Conservation (phyloP, 1,140 invertebrate species). For the Drosophila nikananu region DNA sequence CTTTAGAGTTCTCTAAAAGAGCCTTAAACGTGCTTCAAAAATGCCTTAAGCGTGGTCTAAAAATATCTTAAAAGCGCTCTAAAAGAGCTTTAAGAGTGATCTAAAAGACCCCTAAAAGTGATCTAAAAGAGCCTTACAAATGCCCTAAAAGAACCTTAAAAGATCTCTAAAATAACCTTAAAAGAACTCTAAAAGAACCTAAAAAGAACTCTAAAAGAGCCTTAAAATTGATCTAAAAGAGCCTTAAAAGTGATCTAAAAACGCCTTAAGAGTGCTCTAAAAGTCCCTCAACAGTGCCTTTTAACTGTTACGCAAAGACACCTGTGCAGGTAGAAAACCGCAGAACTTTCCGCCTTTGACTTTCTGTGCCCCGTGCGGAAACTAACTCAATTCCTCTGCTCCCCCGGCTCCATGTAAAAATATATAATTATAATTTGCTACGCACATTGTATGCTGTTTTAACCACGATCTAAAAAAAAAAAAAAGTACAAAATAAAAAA, state of each 20-base stretch:
- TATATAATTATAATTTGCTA: slow-evolving; percentile 52
- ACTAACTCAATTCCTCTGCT: slow-evolving; percentile 31
- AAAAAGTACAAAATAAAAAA: no score
- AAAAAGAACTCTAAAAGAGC: no score
- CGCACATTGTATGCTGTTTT: slow-evolving; percentile 29
- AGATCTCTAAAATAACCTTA: no score
- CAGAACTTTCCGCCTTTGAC: slow-evolving; percentile 22
- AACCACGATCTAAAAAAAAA: slow-evolving; percentile 29
- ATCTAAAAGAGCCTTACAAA: no score
- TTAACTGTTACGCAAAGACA: slow-evolving; percentile 12
- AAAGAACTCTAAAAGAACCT: no score
- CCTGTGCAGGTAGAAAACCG: slow-evolving; percentile 16
- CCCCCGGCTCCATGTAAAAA: background rate
- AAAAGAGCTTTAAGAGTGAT: no score
- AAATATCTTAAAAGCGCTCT: no score
- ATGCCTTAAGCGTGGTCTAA: background rate
- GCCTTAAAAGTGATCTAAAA: no score
- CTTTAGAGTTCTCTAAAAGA: background rate
- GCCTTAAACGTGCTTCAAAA: background rate
- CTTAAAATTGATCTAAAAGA: no score
- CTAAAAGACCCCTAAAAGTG: no score
- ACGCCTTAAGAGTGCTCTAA: background rate
- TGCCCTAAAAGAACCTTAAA: background rate
- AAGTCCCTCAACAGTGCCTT: background rate
- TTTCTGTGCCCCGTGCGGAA: slow-evolving; percentile 19